These are phyloP conservation scores for Drosophila subpulchrella DNA, from an alignment of 1,140 invertebrate species.

Conservation along the genomic window DNA sequence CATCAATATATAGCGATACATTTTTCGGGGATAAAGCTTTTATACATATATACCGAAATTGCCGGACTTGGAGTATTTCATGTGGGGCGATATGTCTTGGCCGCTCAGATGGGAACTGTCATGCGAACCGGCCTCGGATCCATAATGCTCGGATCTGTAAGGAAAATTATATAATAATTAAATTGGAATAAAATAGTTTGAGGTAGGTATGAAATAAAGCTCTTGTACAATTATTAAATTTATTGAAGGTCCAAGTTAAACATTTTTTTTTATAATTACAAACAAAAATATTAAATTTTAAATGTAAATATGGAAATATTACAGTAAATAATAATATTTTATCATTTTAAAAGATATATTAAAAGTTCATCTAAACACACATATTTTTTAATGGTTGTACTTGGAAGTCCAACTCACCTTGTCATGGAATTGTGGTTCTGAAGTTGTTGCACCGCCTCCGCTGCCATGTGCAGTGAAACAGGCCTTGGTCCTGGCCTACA, in stretches of 20 bases:
- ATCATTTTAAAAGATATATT: too few relatives aligned
- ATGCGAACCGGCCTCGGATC: slow-evolving; percentile 68
- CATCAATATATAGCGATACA: slow-evolving; percentile 33
- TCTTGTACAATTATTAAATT: too few relatives aligned
- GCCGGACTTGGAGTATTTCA: slow-evolving; percentile 79
- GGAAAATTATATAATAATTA: too few relatives aligned
- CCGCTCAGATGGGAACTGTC: slow-evolving; percentile 70
- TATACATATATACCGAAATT: slow-evolving; percentile 84
- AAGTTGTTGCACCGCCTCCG: slow-evolving; percentile 59
- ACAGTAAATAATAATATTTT: too few relatives aligned
- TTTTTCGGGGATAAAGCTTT: slow-evolving; percentile 9
- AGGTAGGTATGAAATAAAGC: too few relatives aligned
- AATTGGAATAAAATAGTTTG: neutral
- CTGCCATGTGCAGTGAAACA: slow-evolving; percentile 68
- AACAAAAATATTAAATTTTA: too few relatives aligned
- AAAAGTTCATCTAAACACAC: too few relatives aligned
- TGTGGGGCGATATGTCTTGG: slow-evolving; percentile 67
- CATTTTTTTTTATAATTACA: too few relatives aligned
- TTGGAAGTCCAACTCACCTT: slow-evolving; percentile 33
- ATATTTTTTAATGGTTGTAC: too few relatives aligned
- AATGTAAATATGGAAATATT: too few relatives aligned
- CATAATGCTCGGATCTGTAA: slow-evolving; percentile 61
- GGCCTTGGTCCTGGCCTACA: slow-evolving; percentile 66
- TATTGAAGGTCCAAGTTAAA: too few relatives aligned
- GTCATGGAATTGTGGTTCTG: slow-evolving; percentile 79